Evolutionary conservation across 1,140 invertebrate species (phyloP).

Genomic region (Drosophila watanabei): DNA sequence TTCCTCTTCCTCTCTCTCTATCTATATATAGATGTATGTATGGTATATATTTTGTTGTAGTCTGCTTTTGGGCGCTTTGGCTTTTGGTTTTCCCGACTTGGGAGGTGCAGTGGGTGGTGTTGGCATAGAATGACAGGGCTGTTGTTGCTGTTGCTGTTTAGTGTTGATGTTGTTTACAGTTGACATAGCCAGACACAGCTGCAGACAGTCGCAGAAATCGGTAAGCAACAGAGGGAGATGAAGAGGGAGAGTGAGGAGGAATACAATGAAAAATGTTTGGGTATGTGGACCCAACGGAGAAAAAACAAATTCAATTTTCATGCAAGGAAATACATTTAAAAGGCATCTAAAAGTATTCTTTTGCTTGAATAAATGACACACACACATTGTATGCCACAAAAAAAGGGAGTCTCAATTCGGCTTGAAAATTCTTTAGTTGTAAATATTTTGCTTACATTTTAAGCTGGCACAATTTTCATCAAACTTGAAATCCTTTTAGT

Average conservation of each 20-base stretch:
- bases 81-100: conserved; percentile 17
- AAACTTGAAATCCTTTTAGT: neutral
- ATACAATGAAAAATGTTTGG: conserved; percentile 25
- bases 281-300: neutral
- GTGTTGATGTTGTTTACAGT: conserved; percentile 79
- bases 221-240: neutral
- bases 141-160: conserved; percentile 38
- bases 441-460: conserved; percentile 1
- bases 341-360: neutral
- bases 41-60: conserved; percentile 40
- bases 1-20: conserved; percentile 1
- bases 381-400: neutral
- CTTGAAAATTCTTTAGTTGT: too few relatives aligned
- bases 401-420: neutral
- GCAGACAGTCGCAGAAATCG: conserved; percentile 62
- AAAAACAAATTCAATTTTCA: conserved; percentile 30
- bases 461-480: neutral
- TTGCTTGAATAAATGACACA: conserved; percentile 2
- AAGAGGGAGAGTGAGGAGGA: neutral
- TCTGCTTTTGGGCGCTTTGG: conserved; percentile 63
- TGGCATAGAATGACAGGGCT: conserved; percentile 44
- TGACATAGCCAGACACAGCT: conserved; percentile 81
- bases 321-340: conserved; percentile 6
- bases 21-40: neutral
- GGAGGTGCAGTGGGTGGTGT: conserved; percentile 11